Conservation (phyloP, 2,888 invertebrate species). For the Folsomia candida region DNA sequence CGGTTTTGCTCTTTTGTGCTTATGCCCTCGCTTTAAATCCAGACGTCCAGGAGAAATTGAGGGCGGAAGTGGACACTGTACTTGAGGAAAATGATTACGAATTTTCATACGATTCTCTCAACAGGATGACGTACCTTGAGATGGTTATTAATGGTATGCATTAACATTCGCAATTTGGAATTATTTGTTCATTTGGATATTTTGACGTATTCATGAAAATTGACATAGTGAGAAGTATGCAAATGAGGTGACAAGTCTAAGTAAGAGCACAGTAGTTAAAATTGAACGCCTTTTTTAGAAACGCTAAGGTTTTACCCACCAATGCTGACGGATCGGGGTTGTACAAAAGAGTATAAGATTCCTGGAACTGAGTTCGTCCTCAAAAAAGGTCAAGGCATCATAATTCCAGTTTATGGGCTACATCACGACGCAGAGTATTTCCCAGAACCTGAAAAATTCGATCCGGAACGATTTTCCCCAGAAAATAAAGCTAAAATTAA, state of each 20-base stretch:
- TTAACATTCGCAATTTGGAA: not conserved
- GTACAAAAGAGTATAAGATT: conserved; percentile 57
- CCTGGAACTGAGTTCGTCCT: conserved; percentile 58
- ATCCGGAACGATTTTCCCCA: conserved; percentile 7
- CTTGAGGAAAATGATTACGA: conserved; percentile 25
- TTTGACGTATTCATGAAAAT: not conserved
- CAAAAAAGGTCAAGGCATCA: conserved; percentile 59
- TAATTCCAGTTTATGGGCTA: conserved; percentile 60
- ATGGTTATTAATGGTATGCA: conserved; percentile 42
- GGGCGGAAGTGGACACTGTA: conserved; percentile 11
- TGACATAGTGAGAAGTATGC: not conserved
- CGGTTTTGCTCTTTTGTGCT: conserved; percentile 20
- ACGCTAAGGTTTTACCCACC: conserved; percentile 58
- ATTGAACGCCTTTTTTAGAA: conserved; percentile 52
- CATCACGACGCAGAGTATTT: not conserved
- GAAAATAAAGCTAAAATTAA: not conserved
- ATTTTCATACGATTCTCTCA: conserved; percentile 34
- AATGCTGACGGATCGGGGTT: conserved; percentile 53
- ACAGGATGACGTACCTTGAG: conserved; percentile 34
- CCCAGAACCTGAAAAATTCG: not conserved
- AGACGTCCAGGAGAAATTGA: conserved; percentile 35
- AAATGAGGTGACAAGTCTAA: not conserved
- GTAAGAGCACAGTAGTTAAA: no score
- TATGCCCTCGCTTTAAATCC: conserved; percentile 33
- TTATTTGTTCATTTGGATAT: not conserved